Evolutionary conservation across 2,113 vertebrate species (phyloP).

Genomic region (Trochalopteron elliotii): DNA sequence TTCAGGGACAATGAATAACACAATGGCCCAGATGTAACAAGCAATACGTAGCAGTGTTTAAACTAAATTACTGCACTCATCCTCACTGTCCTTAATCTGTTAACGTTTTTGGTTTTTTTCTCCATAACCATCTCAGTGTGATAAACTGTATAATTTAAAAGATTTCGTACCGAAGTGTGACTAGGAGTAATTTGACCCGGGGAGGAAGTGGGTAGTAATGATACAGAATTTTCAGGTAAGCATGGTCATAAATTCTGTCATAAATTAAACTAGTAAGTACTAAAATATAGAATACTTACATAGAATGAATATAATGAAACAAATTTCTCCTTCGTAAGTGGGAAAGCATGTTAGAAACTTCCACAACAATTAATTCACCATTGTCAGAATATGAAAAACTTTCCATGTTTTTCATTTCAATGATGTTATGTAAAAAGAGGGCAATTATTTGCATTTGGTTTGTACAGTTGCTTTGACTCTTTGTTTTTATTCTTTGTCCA

Average conservation of each 20-base stretch:
- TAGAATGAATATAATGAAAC: neutral
- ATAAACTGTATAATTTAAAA: neutral
- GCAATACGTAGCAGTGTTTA: neutral
- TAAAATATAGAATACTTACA: neutral
- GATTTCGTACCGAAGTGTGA: neutral
- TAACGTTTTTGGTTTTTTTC: neutral
- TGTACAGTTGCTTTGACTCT: neutral
- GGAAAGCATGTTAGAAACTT: neutral
- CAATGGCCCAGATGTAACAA: neutral
- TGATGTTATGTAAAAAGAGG: neutral
- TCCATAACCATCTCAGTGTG: neutral
- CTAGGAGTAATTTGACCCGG: neutral
- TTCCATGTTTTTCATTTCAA: neutral
- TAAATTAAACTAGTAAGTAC: neutral
- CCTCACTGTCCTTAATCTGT: neutral
- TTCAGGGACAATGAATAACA: constrained; percentile 35
- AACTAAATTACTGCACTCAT: constrained; percentile 2
- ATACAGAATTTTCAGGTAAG: neutral
- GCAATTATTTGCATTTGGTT: neutral
- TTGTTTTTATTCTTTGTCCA: neutral
- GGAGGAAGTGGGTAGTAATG: neutral
- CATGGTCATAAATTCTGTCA: neutral
- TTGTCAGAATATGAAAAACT: neutral
- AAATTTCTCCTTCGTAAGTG: neutral
- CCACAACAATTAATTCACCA: neutral